Evolutionary conservation across 1,140 invertebrate genomes (phyloP).

Genomic region (Dendroctonus valens): DNA sequence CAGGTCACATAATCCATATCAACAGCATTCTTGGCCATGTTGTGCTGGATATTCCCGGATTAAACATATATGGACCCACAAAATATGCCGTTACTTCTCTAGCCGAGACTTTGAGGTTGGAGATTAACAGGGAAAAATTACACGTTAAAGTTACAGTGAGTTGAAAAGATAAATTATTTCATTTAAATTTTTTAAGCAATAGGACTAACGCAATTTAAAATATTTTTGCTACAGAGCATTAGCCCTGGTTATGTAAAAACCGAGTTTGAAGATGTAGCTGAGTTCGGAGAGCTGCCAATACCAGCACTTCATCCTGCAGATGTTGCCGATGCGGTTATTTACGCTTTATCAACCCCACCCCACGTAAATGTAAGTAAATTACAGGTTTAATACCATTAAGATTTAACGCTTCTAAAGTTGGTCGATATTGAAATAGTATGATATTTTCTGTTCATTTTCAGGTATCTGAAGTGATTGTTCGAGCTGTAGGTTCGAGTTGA

Average conservation of each 20-base stretch:
- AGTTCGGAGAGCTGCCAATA: slow-evolving; percentile 36
- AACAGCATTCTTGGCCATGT: slow-evolving; percentile 55
- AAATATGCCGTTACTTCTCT: slow-evolving; percentile 71
- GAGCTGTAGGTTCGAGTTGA: too few relatives aligned
- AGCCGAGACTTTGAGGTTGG: slow-evolving; percentile 58
- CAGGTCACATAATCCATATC: slow-evolving; percentile 66
- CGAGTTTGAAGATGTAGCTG: slow-evolving; percentile 37
- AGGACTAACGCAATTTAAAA: too few relatives aligned
- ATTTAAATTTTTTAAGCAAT: too few relatives aligned
- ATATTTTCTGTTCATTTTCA: too few relatives aligned
- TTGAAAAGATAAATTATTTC: not conserved
- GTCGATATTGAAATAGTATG: too few relatives aligned
- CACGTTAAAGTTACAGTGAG: slow-evolving; percentile 29
- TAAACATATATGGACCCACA: slow-evolving; percentile 60
- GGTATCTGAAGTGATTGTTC: too few relatives aligned
- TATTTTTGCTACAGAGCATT: slow-evolving; percentile 3
- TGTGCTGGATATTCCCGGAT: slow-evolving; percentile 39
- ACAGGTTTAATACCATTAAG: too few relatives aligned
- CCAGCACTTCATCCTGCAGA: slow-evolving; percentile 46
- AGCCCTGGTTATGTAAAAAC: slow-evolving; percentile 59
- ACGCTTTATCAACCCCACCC: slow-evolving; percentile 52
- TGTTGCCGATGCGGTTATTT: slow-evolving; percentile 56
- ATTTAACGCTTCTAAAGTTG: too few relatives aligned
- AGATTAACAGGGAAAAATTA: not conserved
- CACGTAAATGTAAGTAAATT: slow-evolving; percentile 53